phyloP scores from a whole-genome alignment of 2,888 invertebrate species.

The Erynnis tages region DNA sequence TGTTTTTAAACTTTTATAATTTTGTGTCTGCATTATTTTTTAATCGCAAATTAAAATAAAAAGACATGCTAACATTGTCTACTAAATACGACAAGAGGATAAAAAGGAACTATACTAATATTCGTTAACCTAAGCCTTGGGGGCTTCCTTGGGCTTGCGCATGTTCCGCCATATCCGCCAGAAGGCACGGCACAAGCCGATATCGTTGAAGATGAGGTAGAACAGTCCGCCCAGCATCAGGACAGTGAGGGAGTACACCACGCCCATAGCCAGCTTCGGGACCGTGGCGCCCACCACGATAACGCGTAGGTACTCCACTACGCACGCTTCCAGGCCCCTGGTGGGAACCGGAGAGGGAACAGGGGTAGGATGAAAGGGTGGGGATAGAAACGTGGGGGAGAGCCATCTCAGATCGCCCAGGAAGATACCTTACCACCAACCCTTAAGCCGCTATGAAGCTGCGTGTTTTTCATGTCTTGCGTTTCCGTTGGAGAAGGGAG shows the following conservation, averaged over 20 bases:
- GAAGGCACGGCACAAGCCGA: conserved; percentile 86
- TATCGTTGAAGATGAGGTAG: conserved; percentile 89
- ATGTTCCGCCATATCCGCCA: conserved; percentile 86
- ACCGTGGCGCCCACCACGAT: conserved; percentile 50
- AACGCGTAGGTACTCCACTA: conserved; percentile 40
- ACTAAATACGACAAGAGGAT: no score
- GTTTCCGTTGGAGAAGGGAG: no score
- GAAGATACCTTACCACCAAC: no score
- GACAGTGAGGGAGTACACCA: conserved; percentile 81
- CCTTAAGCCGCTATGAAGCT: no score
- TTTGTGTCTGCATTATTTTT: no score
- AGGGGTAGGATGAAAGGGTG: conserved; percentile 23
- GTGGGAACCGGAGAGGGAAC: conserved; percentile 22
- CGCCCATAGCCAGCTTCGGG: conserved; percentile 84
- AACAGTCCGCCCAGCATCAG: conserved; percentile 62
- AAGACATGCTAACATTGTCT: no score
- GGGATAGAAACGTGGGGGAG: no score
- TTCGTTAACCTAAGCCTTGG: conserved; percentile 3
- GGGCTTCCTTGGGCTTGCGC: conserved; percentile 43
- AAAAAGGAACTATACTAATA: no score
- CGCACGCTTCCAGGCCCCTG: conserved; percentile 72
- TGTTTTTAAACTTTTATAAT: no score
- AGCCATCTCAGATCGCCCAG: no score
- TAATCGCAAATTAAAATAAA: no score
- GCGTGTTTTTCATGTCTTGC: no score